Conservation (phyloP, 1,140 invertebrate genomes). For the Tenebrio molitor region DNA sequence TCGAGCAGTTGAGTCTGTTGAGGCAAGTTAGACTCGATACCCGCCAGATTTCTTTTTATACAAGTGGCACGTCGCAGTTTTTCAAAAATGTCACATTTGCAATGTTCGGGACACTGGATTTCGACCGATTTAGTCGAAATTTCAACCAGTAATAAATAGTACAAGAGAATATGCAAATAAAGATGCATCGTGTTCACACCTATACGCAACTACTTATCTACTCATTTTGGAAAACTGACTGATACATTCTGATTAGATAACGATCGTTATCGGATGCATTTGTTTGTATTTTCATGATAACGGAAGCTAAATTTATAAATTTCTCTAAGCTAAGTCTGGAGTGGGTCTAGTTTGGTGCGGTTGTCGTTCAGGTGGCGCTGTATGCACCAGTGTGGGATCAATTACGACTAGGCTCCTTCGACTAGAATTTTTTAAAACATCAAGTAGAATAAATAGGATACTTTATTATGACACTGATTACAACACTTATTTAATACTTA, state of each 20-base stretch:
- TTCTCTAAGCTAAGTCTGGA: no score
- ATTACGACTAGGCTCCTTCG: no score
- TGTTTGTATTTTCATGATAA: conserved; percentile 31
- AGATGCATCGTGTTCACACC: conserved; percentile 11
- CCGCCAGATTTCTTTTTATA: conserved; percentile 67
- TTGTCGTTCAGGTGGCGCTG: no score
- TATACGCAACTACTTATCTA: conserved; percentile 5
- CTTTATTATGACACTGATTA: conserved; percentile 42
- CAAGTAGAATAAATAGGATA: conserved; percentile 37
- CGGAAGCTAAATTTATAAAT: conserved; percentile 4
- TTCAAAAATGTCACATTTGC: conserved; percentile 69
- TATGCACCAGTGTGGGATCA: no score
- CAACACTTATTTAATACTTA: conserved; percentile 46
- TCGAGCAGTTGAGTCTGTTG: conserved; percentile 68
- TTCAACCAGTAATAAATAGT: conserved; percentile 1
- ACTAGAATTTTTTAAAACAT: not conserved
- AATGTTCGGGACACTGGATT: conserved; percentile 68
- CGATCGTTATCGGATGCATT: no score
- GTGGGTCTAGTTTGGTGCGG: no score
- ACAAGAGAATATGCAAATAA: conserved; percentile 4
- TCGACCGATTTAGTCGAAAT: conserved; percentile 29
- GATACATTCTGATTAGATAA: conserved; percentile 35
- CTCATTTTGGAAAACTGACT: not conserved
- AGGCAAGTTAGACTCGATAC: conserved; percentile 67
- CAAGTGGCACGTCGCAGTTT: conserved; percentile 68